phyloP scores from a whole-genome alignment of 2,888 invertebrate species.

The Nipponacmea schrenckii region DNA sequence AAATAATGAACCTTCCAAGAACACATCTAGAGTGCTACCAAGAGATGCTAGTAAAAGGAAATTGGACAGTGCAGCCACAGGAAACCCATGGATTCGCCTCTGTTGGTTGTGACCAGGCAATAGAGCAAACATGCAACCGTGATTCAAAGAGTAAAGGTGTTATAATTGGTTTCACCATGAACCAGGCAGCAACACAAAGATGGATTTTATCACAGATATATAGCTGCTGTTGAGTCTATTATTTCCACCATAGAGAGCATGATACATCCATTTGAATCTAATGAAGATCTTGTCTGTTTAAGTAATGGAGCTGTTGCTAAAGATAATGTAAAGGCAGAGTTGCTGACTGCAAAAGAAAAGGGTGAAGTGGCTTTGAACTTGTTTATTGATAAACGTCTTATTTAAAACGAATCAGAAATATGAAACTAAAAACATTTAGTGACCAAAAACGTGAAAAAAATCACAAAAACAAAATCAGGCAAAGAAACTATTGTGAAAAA shows the following conservation, averaged over 20 bases:
- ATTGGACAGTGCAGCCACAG: slow-evolving; percentile 11
- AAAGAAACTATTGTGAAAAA: slow-evolving; percentile 10
- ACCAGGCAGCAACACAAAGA: slow-evolving; percentile 10
- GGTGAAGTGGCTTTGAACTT: slow-evolving; percentile 1
- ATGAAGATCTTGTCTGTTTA: neutral
- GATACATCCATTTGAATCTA: slow-evolving; percentile 10
- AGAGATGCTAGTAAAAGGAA: neutral
- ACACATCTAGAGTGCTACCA: slow-evolving; percentile 19
- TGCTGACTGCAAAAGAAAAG: slow-evolving; percentile 1
- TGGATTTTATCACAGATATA: slow-evolving; percentile 17
- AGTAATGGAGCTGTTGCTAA: neutral
- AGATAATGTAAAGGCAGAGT: neutral
- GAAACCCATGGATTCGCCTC: slow-evolving; percentile 13
- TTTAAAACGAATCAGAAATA: neutral
- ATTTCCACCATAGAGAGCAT: slow-evolving; percentile 1
- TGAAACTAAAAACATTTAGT: slow-evolving; percentile 13
- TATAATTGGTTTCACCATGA: slow-evolving; percentile 16
- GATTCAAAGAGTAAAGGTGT: slow-evolving; percentile 21
- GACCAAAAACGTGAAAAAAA: neutral
- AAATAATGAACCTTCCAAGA: slow-evolving; percentile 26
- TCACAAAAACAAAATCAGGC: slow-evolving; percentile 1
- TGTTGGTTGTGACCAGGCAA: slow-evolving; percentile 18
- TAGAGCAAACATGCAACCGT: slow-evolving; percentile 24
- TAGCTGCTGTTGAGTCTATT: neutral
- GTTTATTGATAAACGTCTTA: neutral